These are phyloP conservation scores for Noctua janthe DNA, from an alignment of 2,888 invertebrate species.

Conservation along the genomic window DNA sequence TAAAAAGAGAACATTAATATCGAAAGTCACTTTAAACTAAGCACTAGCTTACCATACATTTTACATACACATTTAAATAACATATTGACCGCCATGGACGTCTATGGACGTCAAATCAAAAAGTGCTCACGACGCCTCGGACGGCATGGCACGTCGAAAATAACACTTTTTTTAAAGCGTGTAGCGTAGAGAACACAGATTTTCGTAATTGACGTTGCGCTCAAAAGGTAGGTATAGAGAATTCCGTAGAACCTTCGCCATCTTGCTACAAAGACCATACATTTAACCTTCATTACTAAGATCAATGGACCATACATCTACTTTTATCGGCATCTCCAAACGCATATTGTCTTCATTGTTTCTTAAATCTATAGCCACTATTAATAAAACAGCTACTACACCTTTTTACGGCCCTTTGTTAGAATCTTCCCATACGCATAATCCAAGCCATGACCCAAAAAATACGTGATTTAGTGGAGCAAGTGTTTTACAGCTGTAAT, in stretches of 20 bases:
- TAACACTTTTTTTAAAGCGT: no score
- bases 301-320: background rate
- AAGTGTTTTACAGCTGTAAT: constrained; percentile 59
- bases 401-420: constrained; percentile 59
- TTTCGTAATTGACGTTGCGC: no score
- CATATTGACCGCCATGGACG: no score
- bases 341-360: constrained; percentile 21
- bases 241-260: background rate
- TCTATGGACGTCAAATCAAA: no score
- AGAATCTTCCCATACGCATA: constrained; percentile 64
- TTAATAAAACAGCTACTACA: constrained; percentile 32
- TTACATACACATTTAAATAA: constrained; percentile 19
- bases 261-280: background rate
- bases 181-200: no score
- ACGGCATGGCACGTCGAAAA: no score
- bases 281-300: constrained; percentile 3
- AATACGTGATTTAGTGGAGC: constrained; percentile 54
- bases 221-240: no score
- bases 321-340: constrained; percentile 26
- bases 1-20: background rate
- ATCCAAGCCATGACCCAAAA: constrained; percentile 68
- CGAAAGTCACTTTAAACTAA: background rate
- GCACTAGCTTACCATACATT: background rate
- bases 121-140: no score
- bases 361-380: constrained; percentile 31